A percentile compares a stretch with the other conserved stretches of the same genome.
phyloP scores from a whole-genome alignment of 1,140 invertebrate species.

The Temnothorax longispinosus region DNA sequence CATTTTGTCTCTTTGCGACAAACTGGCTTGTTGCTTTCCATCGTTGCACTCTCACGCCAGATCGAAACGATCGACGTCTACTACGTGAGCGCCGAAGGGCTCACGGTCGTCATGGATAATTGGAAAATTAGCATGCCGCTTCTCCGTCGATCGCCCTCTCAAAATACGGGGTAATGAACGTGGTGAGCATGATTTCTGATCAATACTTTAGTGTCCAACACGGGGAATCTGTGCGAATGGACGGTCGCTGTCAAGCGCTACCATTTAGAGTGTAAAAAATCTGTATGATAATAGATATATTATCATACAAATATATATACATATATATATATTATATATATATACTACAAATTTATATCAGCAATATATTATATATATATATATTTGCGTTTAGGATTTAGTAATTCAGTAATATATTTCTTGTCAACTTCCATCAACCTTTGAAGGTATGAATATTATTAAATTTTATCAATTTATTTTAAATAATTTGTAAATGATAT shows the following conservation, averaged over 20 bases:
- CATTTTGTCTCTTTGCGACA: slow-evolving; percentile 15
- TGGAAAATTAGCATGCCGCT: slow-evolving; percentile 63
- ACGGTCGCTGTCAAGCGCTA: background rate
- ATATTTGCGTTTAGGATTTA: background rate
- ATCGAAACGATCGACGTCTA: slow-evolving; percentile 41
- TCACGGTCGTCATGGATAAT: slow-evolving; percentile 59
- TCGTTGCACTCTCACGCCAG: slow-evolving; percentile 48
- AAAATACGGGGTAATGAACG: slow-evolving; percentile 51
- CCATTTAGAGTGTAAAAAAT: background rate
- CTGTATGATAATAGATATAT: background rate
- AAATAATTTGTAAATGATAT: background rate
- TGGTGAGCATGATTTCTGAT: slow-evolving; percentile 51
- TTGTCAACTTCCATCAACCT: background rate
- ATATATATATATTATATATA: too few relatives aligned
- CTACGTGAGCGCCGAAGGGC: slow-evolving; percentile 64
- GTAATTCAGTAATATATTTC: background rate
- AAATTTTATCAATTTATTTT: background rate
- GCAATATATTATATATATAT: background rate
- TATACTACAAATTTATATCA: background rate
- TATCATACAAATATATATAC: too few relatives aligned
- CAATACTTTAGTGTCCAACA: slow-evolving; percentile 34
- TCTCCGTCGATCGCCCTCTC: slow-evolving; percentile 49
- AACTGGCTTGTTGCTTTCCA: slow-evolving; percentile 23
- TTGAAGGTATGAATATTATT: background rate
- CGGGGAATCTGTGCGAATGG: background rate